Base-by-base conservation (phyloP, 2,113 vertebrate species). In the Erythrocebus patas region DNA sequence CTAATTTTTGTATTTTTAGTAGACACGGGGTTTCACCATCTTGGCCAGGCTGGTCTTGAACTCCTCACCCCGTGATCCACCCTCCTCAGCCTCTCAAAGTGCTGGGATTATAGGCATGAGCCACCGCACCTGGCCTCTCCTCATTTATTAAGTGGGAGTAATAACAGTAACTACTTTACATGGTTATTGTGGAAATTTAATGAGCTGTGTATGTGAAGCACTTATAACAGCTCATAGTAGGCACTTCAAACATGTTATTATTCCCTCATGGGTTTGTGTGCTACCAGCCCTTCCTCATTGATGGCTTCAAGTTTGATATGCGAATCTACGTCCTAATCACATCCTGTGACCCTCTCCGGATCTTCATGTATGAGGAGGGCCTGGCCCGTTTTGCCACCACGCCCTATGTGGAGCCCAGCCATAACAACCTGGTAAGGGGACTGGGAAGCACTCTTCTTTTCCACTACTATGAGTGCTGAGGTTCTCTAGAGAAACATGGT, bases 251-350 rank as follows among this genome's bases (percentile, higher is more conserved):
- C 61, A 45, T 20, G 32, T 90, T 13, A 1, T 23, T 79, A 23
- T 73, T 50, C 4, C 70, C 78, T 45, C 72, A 87, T 2, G 45
- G 79, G 25, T 79, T 45, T 68, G 59, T 27, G 14, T 57, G 27
- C 93, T 89, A 75, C 23, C 98, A 99, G 99, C 99, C 99, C 70
- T 99, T 99, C 98, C 99, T 99, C 75, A 98, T 99, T 0, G 98
- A 99, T 1, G 99, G 99, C 93, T 99, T 99, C 93, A 99, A 99
- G 93, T 99, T 99, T 40, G 99, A 99, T 88, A 98, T 99, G 98
- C 97, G 99, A 6, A 94, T 99, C 96, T 99, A 99, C 0, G 98
- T 99, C 98, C 98, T 99, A 96, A 98, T 99, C 94, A 99, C 99
- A 0, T 99, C 99, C 52, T 99, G 99, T 79, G 98, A 99, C 95